phyloP scores from a whole-genome alignment of 2,113 vertebrate species.

The Sterna hirundo region DNA sequence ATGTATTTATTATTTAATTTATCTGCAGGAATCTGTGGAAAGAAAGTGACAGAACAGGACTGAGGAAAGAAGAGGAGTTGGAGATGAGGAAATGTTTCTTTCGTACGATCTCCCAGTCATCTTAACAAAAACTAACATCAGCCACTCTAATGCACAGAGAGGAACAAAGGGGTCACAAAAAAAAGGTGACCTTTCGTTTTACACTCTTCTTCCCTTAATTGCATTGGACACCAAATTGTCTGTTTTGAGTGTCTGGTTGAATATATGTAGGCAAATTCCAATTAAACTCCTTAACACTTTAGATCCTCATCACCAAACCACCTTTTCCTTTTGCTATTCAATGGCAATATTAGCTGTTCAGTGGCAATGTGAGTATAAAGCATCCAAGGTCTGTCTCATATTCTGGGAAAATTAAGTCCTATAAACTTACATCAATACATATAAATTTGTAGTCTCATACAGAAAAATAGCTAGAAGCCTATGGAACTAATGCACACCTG shows the following conservation, averaged over 20 bases:
- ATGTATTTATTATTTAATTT: neutral
- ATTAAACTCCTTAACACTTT: neutral
- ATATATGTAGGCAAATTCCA: neutral
- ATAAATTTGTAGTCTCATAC: neutral
- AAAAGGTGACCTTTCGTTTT: neutral
- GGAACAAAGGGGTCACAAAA: neutral
- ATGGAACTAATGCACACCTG: neutral
- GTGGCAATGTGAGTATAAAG: neutral
- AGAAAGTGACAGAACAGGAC: neutral
- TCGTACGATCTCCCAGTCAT: neutral
- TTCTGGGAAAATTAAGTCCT: neutral
- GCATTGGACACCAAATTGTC: neutral
- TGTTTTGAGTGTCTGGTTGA: neutral
- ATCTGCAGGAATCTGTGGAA: neutral
- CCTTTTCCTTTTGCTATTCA: neutral
- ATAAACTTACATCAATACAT: neutral
- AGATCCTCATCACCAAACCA: neutral
- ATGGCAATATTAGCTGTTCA: neutral
- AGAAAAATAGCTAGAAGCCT: neutral
- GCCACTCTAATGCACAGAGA: accelerated
- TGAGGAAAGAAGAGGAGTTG: neutral
- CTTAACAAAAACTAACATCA: neutral
- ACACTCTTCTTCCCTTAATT: neutral
- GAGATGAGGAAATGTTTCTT: neutral
- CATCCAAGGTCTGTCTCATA: neutral